Evolutionary conservation across 2,113 vertebrate genomes (phyloP).

Genomic region (Anseranas semipalmata): DNA sequence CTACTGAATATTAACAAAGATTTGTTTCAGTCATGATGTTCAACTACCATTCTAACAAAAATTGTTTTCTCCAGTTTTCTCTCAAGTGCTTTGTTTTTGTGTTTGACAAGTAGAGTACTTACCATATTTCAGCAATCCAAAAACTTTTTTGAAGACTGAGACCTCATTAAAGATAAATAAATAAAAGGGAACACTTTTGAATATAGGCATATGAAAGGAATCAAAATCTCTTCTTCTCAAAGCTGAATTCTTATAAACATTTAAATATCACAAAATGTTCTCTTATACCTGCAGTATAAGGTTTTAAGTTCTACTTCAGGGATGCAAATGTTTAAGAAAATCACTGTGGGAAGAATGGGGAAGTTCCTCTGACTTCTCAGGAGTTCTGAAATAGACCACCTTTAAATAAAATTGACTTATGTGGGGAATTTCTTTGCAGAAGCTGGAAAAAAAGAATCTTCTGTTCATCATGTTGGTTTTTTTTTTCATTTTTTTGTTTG

Average conservation of each 20-base stretch:
- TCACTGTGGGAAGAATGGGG: neutral
- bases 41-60: neutral
- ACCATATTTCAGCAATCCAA: neutral
- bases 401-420: neutral
- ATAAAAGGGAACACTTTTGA: neutral
- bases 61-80: neutral
- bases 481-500: neutral
- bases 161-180: neutral
- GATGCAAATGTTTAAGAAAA: neutral
- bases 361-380: neutral
- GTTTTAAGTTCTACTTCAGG: neutral
- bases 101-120: neutral
- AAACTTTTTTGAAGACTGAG: neutral
- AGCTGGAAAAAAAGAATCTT: neutral
- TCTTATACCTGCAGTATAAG: neutral
- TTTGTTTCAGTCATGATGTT: neutral
- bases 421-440: neutral
- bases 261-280: neutral
- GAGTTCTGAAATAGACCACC: neutral
- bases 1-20: neutral
- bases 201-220: neutral
- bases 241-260: neutral
- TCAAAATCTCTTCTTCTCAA: neutral
- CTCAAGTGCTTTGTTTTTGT: neutral
- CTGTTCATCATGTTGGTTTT: neutral